Base-by-base conservation (phyloP, 2,797 vertebrate species). In the Crax fasciolata region DNA sequence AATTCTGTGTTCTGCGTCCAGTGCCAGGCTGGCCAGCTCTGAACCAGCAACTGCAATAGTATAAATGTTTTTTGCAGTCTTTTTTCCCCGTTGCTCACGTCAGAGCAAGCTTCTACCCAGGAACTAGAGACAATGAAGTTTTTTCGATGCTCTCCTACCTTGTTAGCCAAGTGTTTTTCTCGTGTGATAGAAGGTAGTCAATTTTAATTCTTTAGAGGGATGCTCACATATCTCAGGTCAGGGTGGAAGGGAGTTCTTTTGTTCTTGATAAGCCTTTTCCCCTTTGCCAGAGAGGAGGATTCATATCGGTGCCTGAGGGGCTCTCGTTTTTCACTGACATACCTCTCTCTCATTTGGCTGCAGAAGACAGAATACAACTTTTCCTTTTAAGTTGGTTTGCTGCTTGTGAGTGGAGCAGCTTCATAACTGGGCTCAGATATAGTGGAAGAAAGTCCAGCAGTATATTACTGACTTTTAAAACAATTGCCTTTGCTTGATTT, bases 1-100 rank as follows among this genome's bases (percentile, higher is more conserved):
- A 93, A 96, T 90, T 57, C 59, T 70, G 67, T 39, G 57, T 57
- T 82, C 18, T 82, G 77, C 27, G 1, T 85, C 87, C 62, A 3
- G 1, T 93, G 93, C 95, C 90, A 95, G 86, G 67, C 74, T 94
- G 91, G 35, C 77, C 71, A 79, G 74, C 91, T 84, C 89, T 48
- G 80, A 95, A 83, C 49, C 4, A 20, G 48, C 54, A 75, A 89
- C 65, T 10, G 6, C 43, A 57, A 52, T 38, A 0, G 0, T 54
- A 54, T 41, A 65, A 44, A 19, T 75, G 38, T 6, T 2, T 62
- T 86, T 77, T 87, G 59, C 57, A 38, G 49, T 49, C 21, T 49
- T 78, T 88, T 74, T 86, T 59, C 38, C 51, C 14, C 3, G 2
- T 35, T 6, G 6, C 63, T 78, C 0, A 0, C 32, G 89, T 93